These are phyloP conservation scores for Stichopus chloronotus DNA, from an alignment of 35 echinoderm and acorn worm species.

Conservation along the genomic window DNA sequence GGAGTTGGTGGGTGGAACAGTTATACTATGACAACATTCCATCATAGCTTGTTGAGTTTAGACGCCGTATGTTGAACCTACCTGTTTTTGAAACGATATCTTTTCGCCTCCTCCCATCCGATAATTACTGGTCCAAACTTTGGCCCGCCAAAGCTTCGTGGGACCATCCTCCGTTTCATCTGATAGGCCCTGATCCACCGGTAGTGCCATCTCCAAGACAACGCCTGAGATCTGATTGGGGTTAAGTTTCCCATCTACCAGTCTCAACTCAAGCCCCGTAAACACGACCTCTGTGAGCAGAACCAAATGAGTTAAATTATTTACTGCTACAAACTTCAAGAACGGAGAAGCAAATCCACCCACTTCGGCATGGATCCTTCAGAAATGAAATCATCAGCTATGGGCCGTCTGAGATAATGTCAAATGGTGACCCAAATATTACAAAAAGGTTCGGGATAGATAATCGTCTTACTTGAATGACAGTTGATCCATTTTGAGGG, in stretches of 20 bases:
- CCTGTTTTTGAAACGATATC: constrained; percentile 28
- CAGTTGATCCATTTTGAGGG: no score
- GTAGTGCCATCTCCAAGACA: background rate
- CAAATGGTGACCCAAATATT: no score
- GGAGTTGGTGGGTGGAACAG: background rate
- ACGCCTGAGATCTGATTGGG: background rate
- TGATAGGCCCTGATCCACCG: background rate
- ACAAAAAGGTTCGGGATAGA: no score
- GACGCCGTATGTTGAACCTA: background rate
- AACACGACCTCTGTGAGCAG: background rate
- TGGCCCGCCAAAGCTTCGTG: constrained; percentile 15
- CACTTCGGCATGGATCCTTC: no score
- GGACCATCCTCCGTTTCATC: background rate
- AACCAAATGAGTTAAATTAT: no score
- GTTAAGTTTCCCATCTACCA: background rate
- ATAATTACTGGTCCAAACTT: constrained; percentile 4
- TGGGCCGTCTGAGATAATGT: no score
- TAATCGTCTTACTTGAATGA: no score
- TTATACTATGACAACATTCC: background rate
- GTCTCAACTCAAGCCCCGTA: background rate
- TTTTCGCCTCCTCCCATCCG: background rate
- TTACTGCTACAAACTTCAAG: no score
- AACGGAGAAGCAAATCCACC: no score
- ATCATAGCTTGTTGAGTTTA: no score
- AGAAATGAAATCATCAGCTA: no score